Base-by-base conservation (phyloP, 2,888 invertebrate genomes). In the Chrysotoxum bicinctum region DNA sequence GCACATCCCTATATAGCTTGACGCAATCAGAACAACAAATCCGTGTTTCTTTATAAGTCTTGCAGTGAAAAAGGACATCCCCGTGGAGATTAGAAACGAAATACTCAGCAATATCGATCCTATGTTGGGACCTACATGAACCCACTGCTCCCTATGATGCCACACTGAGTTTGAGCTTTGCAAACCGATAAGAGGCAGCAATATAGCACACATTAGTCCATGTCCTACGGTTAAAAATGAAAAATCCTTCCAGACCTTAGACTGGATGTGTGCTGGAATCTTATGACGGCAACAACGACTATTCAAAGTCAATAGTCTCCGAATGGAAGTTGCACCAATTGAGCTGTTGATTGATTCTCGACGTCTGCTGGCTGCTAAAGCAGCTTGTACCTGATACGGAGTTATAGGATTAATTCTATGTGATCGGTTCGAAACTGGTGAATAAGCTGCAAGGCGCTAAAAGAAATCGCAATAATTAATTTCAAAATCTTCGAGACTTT, bases 261-360 rank as follows among this genome's bases (percentile, higher is more conserved):
- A 90, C 0, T 91, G 89, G n/a, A 92, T 89, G 72, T 92, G 91
- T 58, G 90, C 88, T 32, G 92, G 91, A 80, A 91, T 90, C 87
- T 91, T 91, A 87, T 92, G 90, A 10, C 92, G 90, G 83, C 91
- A 91, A 72, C 90, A 91, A 37, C 93, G 92, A 69, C 93, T 94
- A 62, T 94, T 94, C 37, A 92, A 93, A 0, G 95, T 94, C 69
- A 96, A 94, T 14, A 97, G 93, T 0, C 96, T 93, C 4, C 96
- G 93, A 10, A 96, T 96, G 1, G 96, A 96, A 0, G 95, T 95
- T 0, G 96, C 95, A 1, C 96, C 96, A 35, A 96, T 95, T 0
- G 95, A 95, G 62, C 95, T 95, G 30, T 95, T 94, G 70, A 95
- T 93, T 0, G 96, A 96, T 88, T 96, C 96, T 16, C 95, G 93